phyloP scores from a whole-genome alignment of 2,888 invertebrate genomes.

The Stenolophus ochropezus region DNA sequence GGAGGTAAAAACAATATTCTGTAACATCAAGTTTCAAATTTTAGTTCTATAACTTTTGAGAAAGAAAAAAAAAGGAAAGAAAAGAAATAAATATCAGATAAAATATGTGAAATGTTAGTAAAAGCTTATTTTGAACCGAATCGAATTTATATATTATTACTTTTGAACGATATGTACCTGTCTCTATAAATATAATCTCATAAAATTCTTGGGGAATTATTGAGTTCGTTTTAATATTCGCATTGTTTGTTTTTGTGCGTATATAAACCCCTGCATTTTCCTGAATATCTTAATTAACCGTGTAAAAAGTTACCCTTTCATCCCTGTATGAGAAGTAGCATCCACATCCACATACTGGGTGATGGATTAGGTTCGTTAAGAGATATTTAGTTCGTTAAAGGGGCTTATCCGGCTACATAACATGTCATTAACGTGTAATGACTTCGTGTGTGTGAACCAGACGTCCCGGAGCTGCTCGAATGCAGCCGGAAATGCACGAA shows the following conservation, averaged over 20 bases:
- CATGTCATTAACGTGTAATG: constrained; percentile 58
- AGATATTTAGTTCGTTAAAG: constrained; percentile 59
- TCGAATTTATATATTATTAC: too few relatives aligned
- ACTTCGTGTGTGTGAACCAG: constrained; percentile 48
- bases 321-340: constrained; percentile 53
- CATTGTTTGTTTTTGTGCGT: too few relatives aligned
- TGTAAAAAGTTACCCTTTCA: constrained; percentile 7
- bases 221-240: not conserved
- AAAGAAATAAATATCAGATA: too few relatives aligned
- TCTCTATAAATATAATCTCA: too few relatives aligned
- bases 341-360: constrained; percentile 4
- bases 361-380: constrained; percentile 59
- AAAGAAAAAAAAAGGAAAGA: too few relatives aligned
- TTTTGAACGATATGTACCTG: too few relatives aligned
- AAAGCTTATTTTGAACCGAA: too few relatives aligned
- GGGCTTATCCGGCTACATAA: constrained; percentile 58
- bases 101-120: too few relatives aligned
- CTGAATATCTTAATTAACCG: constrained; percentile 25
- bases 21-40: too few relatives aligned
- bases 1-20: too few relatives aligned
- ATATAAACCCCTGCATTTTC: not conserved
- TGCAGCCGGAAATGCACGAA: constrained; percentile 4
- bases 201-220: not conserved
- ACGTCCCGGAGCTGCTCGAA: not conserved
- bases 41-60: too few relatives aligned